Percentiles rank a stretch among this genome's conserved stretches.
Evolutionary conservation across 2,888 invertebrate genomes (phyloP).

Genomic region (Yponomeuta plumbellus): DNA sequence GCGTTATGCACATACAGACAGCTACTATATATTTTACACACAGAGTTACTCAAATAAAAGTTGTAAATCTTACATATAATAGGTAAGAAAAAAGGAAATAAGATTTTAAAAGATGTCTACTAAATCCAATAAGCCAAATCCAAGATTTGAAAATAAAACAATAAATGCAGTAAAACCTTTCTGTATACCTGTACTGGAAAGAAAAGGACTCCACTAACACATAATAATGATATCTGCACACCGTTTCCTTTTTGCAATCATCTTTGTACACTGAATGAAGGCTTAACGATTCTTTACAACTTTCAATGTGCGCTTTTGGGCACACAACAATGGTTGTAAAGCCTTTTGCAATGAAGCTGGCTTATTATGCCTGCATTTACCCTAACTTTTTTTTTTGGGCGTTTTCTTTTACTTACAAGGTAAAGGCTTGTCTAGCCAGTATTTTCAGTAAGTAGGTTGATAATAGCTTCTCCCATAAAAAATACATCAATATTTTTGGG

Average conservation of each 20-base stretch:
- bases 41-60: too few species aligned
- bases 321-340: conserved; percentile 1
- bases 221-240: conserved; percentile 8
- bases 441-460: background rate
- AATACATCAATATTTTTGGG: background rate
- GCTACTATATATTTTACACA: too few species aligned
- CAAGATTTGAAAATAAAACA: background rate
- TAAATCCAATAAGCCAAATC: background rate
- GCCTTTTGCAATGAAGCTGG: background rate
- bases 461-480: background rate
- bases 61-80: background rate
- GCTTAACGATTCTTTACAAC: conserved; percentile 14
- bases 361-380: conserved; percentile 10
- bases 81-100: background rate
- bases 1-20: too few species aligned
- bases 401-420: background rate
- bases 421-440: background rate
- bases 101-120: too few species aligned
- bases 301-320: conserved; percentile 6
- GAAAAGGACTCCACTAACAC: background rate
- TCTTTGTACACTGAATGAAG: background rate
- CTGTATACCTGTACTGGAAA: background rate
- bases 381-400: background rate
- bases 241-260: conserved; percentile 12
- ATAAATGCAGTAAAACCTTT: background rate